Evolutionary conservation across 2,888 invertebrate species (phyloP).

Genomic region (Aethes cnicana): DNA sequence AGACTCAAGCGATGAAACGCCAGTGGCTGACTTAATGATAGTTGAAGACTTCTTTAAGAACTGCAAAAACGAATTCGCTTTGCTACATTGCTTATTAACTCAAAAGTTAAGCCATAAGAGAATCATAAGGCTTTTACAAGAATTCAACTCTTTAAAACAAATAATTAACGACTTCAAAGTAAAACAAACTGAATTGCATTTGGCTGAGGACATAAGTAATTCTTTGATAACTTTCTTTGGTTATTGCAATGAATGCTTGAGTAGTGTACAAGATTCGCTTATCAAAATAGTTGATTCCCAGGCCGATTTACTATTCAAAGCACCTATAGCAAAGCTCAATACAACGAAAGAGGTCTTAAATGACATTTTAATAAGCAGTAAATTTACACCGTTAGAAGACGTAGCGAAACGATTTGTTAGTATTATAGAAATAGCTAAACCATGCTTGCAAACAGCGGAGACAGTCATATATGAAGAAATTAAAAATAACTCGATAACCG

Average conservation of each 20-base stretch:
- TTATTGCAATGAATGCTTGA: constrained; percentile 53
- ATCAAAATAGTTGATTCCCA: constrained; percentile 55
- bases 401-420: constrained; percentile 36
- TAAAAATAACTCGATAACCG: constrained; percentile 33
- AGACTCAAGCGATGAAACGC: constrained; percentile 48
- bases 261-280: constrained; percentile 49
- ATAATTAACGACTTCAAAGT: constrained; percentile 54
- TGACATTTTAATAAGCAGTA: constrained; percentile 34
- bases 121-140: constrained; percentile 64
- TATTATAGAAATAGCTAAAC: constrained; percentile 42
- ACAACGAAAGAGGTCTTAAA: constrained; percentile 37
- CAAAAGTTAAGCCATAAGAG: constrained; percentile 60
- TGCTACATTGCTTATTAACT: constrained; percentile 54
- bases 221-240: constrained; percentile 50
- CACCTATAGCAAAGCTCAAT: constrained; percentile 49
- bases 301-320: constrained; percentile 50
- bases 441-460: constrained; percentile 42
- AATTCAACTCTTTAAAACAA: constrained; percentile 53
- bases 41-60: constrained; percentile 61
- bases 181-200: constrained; percentile 42
- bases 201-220: constrained; percentile 49
- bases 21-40: constrained; percentile 53
- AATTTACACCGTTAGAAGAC: constrained; percentile 38
- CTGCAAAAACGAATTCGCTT: constrained; percentile 60
- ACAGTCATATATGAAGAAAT: constrained; percentile 47